Conservation (phyloP, 2,797 vertebrate genomes). For the Acipenser oxyrinchus region DNA sequence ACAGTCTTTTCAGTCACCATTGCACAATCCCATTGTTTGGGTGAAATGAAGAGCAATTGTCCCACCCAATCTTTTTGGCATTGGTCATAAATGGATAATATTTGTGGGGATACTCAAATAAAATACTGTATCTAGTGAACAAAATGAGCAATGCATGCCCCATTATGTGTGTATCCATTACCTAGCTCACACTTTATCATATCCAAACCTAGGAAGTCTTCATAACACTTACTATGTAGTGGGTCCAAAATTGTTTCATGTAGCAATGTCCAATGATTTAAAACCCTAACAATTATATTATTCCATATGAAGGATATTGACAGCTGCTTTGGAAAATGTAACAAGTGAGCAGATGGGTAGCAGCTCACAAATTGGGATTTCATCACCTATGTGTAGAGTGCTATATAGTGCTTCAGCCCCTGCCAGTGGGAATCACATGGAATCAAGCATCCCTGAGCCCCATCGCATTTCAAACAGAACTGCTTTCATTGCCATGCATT, state of each 20-base stretch:
- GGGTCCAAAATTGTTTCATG: background rate
- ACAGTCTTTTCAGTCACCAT: too few species aligned
- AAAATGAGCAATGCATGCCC: too few species aligned
- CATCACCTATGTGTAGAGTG: background rate
- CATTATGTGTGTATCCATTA: too few species aligned
- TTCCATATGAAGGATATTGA: slow-evolving; percentile 7
- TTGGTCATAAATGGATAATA: too few species aligned
- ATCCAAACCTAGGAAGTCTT: too few species aligned
- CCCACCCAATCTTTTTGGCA: too few species aligned
- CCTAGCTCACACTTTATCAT: too few species aligned
- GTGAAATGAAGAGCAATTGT: too few species aligned
- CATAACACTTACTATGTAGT: background rate
- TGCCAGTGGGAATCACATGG: background rate
- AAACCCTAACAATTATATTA: slow-evolving; percentile 1
- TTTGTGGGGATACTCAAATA: too few species aligned
- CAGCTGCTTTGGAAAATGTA: slow-evolving; percentile 3
- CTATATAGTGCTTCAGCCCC: background rate
- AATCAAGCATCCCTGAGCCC: slow-evolving; percentile 1
- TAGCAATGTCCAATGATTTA: background rate
- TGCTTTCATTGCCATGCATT: background rate
- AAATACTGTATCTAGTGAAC: too few species aligned
- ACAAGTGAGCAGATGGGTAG: slow-evolving; percentile 13
- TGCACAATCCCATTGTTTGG: too few species aligned
- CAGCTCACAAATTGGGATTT: background rate
- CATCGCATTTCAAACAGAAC: background rate